Percentiles rank a stretch among this genome's conserved stretches.
Conservation (phyloP, 2,888 invertebrate species). For the Capitulum mitella region DNA sequence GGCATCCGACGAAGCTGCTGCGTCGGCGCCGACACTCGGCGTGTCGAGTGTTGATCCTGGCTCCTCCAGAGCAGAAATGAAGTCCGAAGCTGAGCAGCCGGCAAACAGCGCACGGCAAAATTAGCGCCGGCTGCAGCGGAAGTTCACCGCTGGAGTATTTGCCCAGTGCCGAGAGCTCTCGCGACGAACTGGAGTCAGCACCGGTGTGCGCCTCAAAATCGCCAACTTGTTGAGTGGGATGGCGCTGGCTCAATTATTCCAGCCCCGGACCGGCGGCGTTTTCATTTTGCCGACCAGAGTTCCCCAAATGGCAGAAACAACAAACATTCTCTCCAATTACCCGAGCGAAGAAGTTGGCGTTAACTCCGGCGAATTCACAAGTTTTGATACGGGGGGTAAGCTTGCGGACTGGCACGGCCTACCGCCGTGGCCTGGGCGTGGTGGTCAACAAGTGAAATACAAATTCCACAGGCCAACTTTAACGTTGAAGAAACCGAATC, state of each 20-base stretch:
- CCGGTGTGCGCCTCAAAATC: not conserved
- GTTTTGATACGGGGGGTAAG: slow-evolving; percentile 2
- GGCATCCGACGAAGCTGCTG: no score
- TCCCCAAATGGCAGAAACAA: not conserved
- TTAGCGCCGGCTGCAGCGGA: not conserved
- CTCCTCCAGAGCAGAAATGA: not conserved
- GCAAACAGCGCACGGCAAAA: not conserved
- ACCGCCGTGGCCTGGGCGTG: not conserved
- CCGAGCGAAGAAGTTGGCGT: not conserved
- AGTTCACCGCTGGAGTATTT: not conserved
- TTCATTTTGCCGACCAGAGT: not conserved
- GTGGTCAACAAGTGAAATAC: slow-evolving; percentile 25
- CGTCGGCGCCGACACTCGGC: no score
- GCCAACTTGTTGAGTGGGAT: not conserved
- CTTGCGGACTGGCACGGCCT: not conserved
- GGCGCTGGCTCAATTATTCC: not conserved
- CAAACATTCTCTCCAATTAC: not conserved
- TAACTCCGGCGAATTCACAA: not conserved
- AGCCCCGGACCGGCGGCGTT: not conserved
- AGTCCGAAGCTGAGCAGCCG: not conserved
- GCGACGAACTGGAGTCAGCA: not conserved
- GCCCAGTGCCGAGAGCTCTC: not conserved
- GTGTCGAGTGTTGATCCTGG: not conserved
- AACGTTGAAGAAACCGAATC: not conserved
- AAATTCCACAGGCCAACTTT: not conserved